Conservation (phyloP, 2,888 invertebrate species). For the Drosophila recens region DNA sequence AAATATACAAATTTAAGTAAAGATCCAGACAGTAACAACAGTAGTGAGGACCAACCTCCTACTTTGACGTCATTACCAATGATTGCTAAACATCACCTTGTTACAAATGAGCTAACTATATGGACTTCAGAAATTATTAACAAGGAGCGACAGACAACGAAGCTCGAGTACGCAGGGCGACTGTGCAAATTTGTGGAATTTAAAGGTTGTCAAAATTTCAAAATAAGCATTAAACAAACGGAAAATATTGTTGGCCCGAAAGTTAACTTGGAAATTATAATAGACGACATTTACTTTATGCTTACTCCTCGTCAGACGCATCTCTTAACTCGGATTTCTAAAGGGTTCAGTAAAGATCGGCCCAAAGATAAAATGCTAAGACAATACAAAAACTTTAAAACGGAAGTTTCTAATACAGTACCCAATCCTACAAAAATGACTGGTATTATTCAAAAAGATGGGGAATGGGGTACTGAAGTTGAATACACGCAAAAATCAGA, state of each 20-base stretch:
- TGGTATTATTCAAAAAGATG: constrained; percentile 57
- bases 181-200: constrained; percentile 88
- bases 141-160: constrained; percentile 8
- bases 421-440: constrained; percentile 65
- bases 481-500: constrained; percentile 19
- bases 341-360: constrained; percentile 73
- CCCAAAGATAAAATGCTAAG: constrained; percentile 44
- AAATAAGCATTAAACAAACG: constrained; percentile 91
- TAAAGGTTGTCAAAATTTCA: constrained; percentile 91
- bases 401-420: constrained; percentile 22
- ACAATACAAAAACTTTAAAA: constrained; percentile 28
- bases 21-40: constrained; percentile 82
- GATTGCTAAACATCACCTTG: constrained; percentile 93
- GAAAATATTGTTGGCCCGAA: constrained; percentile 94
- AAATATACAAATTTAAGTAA: constrained; percentile 24
- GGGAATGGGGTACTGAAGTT: constrained; percentile 43
- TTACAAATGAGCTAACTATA: constrained; percentile 91
- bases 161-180: neutral
- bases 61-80: constrained; percentile 88
- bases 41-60: constrained; percentile 23
- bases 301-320: constrained; percentile 95
- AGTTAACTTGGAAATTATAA: constrained; percentile 90
- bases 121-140: constrained; percentile 90
- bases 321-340: constrained; percentile 87
- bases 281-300: constrained; percentile 92